phyloP scores from a whole-genome alignment of 1,140 invertebrate species.

The Ooceraea biroi region DNA sequence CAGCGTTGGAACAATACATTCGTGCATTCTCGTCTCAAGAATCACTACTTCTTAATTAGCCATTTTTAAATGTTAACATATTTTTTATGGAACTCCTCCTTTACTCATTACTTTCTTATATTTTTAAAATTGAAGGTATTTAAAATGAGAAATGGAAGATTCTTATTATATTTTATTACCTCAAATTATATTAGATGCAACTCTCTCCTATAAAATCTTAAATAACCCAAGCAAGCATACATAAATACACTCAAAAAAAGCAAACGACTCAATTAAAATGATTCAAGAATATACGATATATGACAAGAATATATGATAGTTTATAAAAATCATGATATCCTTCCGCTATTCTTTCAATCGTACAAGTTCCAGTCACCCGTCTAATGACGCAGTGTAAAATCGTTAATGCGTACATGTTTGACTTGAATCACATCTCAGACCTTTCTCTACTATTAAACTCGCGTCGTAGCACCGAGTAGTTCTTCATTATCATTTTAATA shows the following conservation, averaged over 20 bases:
- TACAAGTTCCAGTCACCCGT: not conserved
- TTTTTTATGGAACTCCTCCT: not conserved
- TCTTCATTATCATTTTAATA: constrained; percentile 55
- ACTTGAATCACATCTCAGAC: constrained; percentile 2
- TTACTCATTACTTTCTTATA: too few species aligned
- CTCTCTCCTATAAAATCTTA: too few species aligned
- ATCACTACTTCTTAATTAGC: not conserved
- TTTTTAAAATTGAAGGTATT: too few species aligned
- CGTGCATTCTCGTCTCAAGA: not conserved
- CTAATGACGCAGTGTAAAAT: constrained; percentile 1
- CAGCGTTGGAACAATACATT: not conserved
- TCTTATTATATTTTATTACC: too few species aligned
- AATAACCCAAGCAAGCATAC: not conserved
- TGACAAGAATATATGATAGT: not conserved
- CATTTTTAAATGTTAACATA: not conserved
- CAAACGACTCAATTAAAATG: not conserved
- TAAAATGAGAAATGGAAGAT: too few species aligned
- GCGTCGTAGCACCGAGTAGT: not conserved
- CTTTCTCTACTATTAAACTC: not conserved
- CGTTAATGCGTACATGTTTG: not conserved
- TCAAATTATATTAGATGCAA: too few species aligned
- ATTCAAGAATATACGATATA: not conserved
- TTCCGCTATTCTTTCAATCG: not conserved
- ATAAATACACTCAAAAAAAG: not conserved
- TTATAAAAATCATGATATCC: constrained; percentile 12